Evolutionary conservation across 2,113 vertebrate genomes (phyloP).

Genomic region (Cheilinus undulatus): DNA sequence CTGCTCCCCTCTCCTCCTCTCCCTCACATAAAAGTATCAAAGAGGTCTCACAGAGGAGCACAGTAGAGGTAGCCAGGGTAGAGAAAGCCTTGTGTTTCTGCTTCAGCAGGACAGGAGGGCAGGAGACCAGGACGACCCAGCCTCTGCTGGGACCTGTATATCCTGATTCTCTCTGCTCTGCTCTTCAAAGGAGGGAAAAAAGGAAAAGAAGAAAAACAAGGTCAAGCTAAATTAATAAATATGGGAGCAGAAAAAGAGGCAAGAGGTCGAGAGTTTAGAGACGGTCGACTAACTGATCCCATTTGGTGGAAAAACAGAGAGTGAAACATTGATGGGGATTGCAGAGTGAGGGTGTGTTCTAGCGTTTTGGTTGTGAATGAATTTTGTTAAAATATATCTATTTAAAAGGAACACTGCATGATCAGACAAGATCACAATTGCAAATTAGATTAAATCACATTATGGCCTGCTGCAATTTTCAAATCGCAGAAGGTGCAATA

Average conservation of each 20-base stretch:
- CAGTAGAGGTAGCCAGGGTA: too few species aligned
- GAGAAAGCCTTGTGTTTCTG: constrained; percentile 53
- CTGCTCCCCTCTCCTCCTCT: not conserved
- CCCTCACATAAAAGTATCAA: constrained; percentile 10
- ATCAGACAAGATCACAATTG: too few species aligned
- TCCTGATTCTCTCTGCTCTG: constrained; percentile 19
- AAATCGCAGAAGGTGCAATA: too few species aligned
- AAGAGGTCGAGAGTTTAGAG: constrained; percentile 23
- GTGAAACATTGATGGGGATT: constrained; percentile 7
- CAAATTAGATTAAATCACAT: too few species aligned
- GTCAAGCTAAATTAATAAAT: constrained; percentile 66
- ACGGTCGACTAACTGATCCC: constrained; percentile 34
- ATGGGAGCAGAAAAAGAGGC: constrained; percentile 20
- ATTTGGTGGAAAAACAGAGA: constrained; percentile 38
- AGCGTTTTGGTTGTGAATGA: too few species aligned
- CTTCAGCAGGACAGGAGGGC: constrained; percentile 21
- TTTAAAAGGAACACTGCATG: too few species aligned
- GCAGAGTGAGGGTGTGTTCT: not conserved
- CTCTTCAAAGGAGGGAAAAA: constrained; percentile 36
- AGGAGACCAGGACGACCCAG: constrained; percentile 6
- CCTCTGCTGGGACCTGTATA: constrained; percentile 3
- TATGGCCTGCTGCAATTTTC: too few species aligned
- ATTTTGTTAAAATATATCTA: too few species aligned
- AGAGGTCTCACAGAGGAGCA: too few species aligned
- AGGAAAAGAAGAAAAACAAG: constrained; percentile 39